Conservation (phyloP, 1,140 invertebrate genomes). For the Panulirus ornatus region DNA sequence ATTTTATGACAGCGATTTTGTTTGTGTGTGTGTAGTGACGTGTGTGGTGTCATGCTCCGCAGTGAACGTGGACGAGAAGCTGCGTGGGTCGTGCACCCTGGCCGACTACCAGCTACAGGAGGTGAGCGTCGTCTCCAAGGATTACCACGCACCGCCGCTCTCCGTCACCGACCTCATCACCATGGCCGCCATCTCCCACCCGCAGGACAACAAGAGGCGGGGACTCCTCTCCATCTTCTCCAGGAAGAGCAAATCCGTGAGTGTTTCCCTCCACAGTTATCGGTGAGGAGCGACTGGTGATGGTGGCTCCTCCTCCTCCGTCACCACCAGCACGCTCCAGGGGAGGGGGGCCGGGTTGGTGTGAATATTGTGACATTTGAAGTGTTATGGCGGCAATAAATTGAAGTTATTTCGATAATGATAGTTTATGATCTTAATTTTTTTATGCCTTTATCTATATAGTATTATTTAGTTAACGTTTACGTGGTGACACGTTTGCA, state of each 20-base stretch:
- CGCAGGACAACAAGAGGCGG: constrained; percentile 79
- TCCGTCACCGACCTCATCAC: constrained; percentile 84
- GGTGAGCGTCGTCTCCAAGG: constrained; percentile 82
- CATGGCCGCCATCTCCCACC: constrained; percentile 77
- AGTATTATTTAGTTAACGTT: too few species aligned
- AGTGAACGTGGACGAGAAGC: constrained; percentile 83
- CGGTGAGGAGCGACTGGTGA: too few species aligned
- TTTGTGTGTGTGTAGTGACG: too few species aligned
- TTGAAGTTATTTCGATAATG: too few species aligned
- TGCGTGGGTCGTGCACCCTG: constrained; percentile 81
- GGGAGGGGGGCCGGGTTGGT: neutral
- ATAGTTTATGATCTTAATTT: too few species aligned
- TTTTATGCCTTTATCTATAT: too few species aligned
- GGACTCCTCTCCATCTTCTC: constrained; percentile 81
- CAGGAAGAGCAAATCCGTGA: constrained; percentile 78
- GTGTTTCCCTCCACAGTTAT: too few species aligned
- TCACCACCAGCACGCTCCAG: too few species aligned
- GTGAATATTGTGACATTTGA: neutral
- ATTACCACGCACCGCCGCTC: constrained; percentile 80
- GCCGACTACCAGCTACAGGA: constrained; percentile 85
- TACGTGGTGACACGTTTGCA: too few species aligned
- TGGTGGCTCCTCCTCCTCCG: too few species aligned
- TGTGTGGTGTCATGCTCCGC: constrained; percentile 74
- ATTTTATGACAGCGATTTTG: too few species aligned
- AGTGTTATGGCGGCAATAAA: neutral